Evolutionary conservation across 2,888 invertebrate species (phyloP).

Genomic region (Leucophenga maculata): DNA sequence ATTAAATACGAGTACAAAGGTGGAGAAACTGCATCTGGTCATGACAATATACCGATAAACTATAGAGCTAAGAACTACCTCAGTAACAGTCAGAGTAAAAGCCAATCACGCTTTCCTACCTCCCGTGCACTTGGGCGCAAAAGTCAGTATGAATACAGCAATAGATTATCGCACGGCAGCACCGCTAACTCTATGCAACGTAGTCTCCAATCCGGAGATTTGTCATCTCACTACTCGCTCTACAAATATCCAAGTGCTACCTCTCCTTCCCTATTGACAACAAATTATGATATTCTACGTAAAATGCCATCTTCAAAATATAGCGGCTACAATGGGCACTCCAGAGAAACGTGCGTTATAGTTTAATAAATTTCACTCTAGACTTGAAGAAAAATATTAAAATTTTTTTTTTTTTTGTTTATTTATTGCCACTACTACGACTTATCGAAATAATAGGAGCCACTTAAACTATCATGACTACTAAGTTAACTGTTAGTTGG

Average conservation of each 20-base stretch:
- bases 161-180: neutral
- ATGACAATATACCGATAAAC: conserved; percentile 51
- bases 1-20: conserved; percentile 51
- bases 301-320: conserved; percentile 40
- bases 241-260: conserved; percentile 43
- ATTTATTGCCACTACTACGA: conserved; percentile 39
- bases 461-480: conserved; percentile 57
- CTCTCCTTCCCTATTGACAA: conserved; percentile 50
- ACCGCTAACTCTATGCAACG: too few relatives aligned
- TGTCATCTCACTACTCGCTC: conserved; percentile 25
- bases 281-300: conserved; percentile 57
- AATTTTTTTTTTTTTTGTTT: conserved; percentile 22
- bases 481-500: conserved; percentile 37
- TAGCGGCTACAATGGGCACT: conserved; percentile 53
- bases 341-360: conserved; percentile 71
- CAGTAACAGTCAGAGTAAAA: conserved; percentile 30
- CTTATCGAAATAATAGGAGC: conserved; percentile 42
- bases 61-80: conserved; percentile 62
- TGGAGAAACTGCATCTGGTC: conserved; percentile 49
- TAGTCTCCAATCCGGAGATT: conserved; percentile 8
- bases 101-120: conserved; percentile 62
- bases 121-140: conserved; percentile 50
- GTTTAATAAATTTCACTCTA: conserved; percentile 52
- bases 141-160: conserved; percentile 7
- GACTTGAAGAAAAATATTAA: conserved; percentile 49